phyloP scores from a whole-genome alignment of 2,888 invertebrate species.

The Lasioglossum calceatum region DNA sequence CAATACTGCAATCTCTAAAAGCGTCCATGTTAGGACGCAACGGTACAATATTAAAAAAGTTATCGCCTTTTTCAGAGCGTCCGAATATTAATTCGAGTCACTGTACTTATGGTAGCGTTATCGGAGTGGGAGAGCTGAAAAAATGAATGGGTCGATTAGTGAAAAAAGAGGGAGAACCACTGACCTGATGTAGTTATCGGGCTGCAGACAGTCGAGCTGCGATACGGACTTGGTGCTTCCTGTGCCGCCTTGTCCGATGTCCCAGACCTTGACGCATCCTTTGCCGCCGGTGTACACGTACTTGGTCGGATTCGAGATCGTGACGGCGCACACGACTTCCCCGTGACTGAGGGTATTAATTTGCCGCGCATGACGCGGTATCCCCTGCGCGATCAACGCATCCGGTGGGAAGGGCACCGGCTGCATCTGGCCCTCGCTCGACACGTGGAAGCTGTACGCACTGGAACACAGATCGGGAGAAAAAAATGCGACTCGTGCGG shows the following conservation, averaged over 20 bases:
- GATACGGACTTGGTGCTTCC: conserved; percentile 90
- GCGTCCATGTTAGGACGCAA: too few species aligned
- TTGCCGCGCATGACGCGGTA: conserved; percentile 96
- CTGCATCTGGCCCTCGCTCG: conserved; percentile 94
- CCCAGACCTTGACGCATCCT: conserved; percentile 99
- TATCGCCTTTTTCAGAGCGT: too few species aligned
- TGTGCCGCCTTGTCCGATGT: conserved; percentile 94
- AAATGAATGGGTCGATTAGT: neutral
- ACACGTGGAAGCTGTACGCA: conserved; percentile 97
- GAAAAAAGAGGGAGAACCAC: conserved; percentile 29
- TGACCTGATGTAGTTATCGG: conserved; percentile 95
- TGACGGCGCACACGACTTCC: conserved; percentile 98
- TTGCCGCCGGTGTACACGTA: conserved; percentile 99
- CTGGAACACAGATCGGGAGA: conserved; percentile 85
- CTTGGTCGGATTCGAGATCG: conserved; percentile 96
- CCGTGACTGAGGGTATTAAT: conserved; percentile 96
- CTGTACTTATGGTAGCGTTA: neutral
- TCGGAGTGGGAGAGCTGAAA: conserved; percentile 96
- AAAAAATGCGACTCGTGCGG: conserved; percentile 52
- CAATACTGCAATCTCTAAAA: too few species aligned
- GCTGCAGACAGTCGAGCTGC: conserved; percentile 96
- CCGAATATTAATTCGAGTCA: too few species aligned
- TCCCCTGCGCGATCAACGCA: conserved; percentile 96
- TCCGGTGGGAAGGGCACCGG: conserved; percentile 98
- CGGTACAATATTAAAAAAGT: too few species aligned